Base-by-base conservation (phyloP, 53 echinoderm and acorn worm species). In the Patiria pectinifera region DNA sequence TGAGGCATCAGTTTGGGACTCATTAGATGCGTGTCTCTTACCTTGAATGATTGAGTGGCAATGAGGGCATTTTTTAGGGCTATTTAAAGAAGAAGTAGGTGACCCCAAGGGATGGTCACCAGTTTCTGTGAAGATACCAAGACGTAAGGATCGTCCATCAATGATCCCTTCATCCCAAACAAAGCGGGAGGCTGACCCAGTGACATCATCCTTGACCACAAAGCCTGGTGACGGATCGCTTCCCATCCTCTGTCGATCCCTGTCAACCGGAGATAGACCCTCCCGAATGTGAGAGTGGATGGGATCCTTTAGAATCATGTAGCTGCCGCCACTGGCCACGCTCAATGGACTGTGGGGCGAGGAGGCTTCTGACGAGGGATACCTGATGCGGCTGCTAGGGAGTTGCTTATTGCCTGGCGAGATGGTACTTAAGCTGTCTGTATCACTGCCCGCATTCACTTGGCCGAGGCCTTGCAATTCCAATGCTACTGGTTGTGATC, bases 261-360 rank as follows among this genome's bases (percentile, higher is more conserved):
- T 53, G 53, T 53, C 53, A 11, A 48, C 70, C 14, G 71, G 85
- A 2, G 85, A 85, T 43, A 85, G 70, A 69, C 85, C 69, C 18
- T 85, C 85, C 45, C 70, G 43, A 6, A 16, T 69, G 35, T 26
- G 15, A 26, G 23, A 24, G 62, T 25, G 60, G 83, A 59, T 62
- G 61, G 45, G 11, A 46, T 85, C 85, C 9, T 21, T 18, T 0
- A 86, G 74, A 12, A 48, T 15, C 4, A 86, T 45, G 14, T 86
- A 86, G 86, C 86, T 86, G 15, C 86, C 86, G 11, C 74, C 86
- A 24, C 86, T 86, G 24, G 70, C 86, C 23, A 86, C 74, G 86
- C 86, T 86, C 25, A 86, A 48, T 13, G 74, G 86, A 49, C 86
- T 86, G 53, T 71, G 71, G 6, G 69, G 74, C 18, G 86, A 86